Conservation (phyloP, 2,888 invertebrate species). For the Carabus problematicus region DNA sequence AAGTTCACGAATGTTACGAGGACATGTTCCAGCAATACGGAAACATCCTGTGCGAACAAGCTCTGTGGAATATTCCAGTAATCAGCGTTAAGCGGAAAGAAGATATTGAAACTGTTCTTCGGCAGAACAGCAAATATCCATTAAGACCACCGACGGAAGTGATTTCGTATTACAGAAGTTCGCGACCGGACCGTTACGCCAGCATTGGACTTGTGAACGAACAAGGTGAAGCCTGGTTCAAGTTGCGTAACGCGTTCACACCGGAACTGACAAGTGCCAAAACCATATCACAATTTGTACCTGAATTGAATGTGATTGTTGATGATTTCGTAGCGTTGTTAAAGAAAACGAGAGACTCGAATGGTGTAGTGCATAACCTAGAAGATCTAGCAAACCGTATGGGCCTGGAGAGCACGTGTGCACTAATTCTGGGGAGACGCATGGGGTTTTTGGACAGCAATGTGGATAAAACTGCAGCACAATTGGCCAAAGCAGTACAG, state of each 20-base stretch:
- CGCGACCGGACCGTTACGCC: conserved; percentile 80
- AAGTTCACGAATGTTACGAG: conserved; percentile 80
- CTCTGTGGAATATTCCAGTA: conserved; percentile 74
- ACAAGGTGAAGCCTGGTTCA: conserved; percentile 82
- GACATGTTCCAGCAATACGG: conserved; percentile 79
- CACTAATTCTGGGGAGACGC: conserved; percentile 78
- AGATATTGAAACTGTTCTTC: conserved; percentile 80
- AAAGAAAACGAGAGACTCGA: conserved; percentile 62
- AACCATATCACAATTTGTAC: conserved; percentile 77
- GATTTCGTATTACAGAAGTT: conserved; percentile 75
- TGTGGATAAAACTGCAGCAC: conserved; percentile 66
- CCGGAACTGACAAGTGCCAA: conserved; percentile 77
- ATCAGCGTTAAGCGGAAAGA: conserved; percentile 74
- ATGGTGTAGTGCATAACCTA: conserved; percentile 66
- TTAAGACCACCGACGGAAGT: conserved; percentile 85
- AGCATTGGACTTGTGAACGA: conserved; percentile 84
- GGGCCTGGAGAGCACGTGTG: conserved; percentile 83
- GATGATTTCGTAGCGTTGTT: conserved; percentile 79
- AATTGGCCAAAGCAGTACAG: conserved; percentile 76
- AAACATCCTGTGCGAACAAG: conserved; percentile 78
- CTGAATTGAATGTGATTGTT: conserved; percentile 75
- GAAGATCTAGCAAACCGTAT: conserved; percentile 78
- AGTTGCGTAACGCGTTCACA: conserved; percentile 75
- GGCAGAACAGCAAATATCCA: conserved; percentile 75
- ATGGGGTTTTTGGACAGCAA: conserved; percentile 74